These are phyloP conservation scores for Campoplex capitator DNA, from an alignment of 2,888 invertebrate genomes.

Conservation along the genomic window DNA sequence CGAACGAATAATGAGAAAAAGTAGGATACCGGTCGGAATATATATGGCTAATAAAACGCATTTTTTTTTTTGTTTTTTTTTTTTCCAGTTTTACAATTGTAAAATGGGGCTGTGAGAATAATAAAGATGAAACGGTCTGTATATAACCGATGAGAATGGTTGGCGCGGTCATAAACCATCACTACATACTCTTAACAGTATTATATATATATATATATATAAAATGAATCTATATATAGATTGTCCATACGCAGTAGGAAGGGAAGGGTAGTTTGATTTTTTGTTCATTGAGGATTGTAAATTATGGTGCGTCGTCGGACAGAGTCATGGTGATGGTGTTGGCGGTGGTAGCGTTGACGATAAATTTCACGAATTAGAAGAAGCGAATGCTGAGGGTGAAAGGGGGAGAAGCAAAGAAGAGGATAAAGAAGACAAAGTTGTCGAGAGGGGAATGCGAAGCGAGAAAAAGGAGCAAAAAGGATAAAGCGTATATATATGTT, in stretches of 20 bases:
- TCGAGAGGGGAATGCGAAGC: conserved; percentile 35
- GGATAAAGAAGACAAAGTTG: conserved; percentile 40
- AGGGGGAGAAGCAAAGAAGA: conserved; percentile 54
- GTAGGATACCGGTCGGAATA: conserved; percentile 4
- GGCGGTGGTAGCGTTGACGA: conserved; percentile 31
- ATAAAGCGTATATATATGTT: not conserved
- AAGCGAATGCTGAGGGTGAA: conserved; percentile 46
- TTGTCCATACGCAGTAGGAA: not conserved
- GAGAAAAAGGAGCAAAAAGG: conserved; percentile 42
- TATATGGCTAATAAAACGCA: conserved; percentile 41
- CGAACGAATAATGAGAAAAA: conserved; percentile 25
- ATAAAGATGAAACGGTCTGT: conserved; percentile 43
- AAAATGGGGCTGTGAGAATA: conserved; percentile 40
- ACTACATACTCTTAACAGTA: conserved; percentile 9
- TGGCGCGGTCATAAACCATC: conserved; percentile 23
- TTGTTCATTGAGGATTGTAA: conserved; percentile 67
- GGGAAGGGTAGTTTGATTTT: conserved; percentile 61
- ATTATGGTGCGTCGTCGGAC: conserved; percentile 70
- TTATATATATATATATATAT: conserved; percentile 8
- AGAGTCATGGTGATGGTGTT: conserved; percentile 44
- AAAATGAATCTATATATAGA: not conserved
- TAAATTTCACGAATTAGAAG: conserved; percentile 71
- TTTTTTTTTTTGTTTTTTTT: not conserved
- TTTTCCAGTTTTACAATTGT: conserved; percentile 33
- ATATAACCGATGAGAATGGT: conserved; percentile 10